Base-by-base conservation (phyloP, 2,888 invertebrate species). In the Cantharis rufa region DNA sequence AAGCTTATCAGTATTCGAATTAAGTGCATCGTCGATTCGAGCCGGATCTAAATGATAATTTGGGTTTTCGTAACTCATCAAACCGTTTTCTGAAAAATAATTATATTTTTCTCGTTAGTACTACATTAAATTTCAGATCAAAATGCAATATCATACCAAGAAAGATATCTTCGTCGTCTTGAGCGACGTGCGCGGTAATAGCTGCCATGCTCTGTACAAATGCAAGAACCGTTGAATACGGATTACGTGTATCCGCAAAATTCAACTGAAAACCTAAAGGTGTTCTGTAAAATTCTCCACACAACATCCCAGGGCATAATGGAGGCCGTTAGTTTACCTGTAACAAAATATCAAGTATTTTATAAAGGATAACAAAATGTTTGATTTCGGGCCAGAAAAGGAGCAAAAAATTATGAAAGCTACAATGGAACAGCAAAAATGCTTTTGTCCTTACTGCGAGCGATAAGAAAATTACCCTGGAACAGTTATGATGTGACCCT, bases 21-120 rank as follows among this genome's bases (percentile, higher is more conserved):
- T 93, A 84, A 92, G 90, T 71, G 94, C 94, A 84, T 95, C 94
- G 89, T 94, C 94, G 85, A 95, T 90, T 9, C 93, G 91, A 68
- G 93, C 92, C 77, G 94, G 93, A 86, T 94, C 94, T 90, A 95
- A 88, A 86, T 95, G 95, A 89, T 96, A 96, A 90, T 96, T 96
- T 24, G 96, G 96, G 88, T 96, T 96, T 90, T 96, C 95, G 89
- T 96, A 96, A 84, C 96, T 96, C 86, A 96, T 91, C 81, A 95
- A 92, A 88, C 96, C 96, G 91, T 95, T 95, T 90, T 96, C 96
- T 96, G 92, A 64, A 90, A 91, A 86, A 86, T 48, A 13, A n/a
- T 32, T 32, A 5, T 13, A 48, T n/a, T 48, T 48, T 48, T 48
- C 7, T 48, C 48, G n/a, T 48, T 48, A 48, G n/a, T 48, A 48